These are phyloP conservation scores for Lagopus muta DNA, from an alignment of 2,113 vertebrate species.

Conservation along the genomic window DNA sequence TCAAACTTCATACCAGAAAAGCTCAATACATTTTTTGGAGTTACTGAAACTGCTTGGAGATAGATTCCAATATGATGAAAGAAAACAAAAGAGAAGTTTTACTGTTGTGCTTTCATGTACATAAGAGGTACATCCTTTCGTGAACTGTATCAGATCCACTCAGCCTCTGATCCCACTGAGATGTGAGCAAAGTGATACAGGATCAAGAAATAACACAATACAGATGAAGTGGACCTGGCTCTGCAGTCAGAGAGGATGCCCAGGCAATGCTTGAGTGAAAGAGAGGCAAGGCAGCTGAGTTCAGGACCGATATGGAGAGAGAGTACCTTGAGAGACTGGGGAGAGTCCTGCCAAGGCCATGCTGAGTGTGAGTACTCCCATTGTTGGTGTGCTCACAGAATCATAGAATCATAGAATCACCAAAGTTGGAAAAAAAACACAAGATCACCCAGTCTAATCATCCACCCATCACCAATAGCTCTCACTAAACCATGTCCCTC, in stretches of 20 bases:
- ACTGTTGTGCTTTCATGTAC: neutral
- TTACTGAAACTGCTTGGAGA: neutral
- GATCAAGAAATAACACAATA: neutral
- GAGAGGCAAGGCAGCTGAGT: neutral
- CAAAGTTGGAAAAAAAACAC: no score
- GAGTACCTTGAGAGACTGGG: neutral
- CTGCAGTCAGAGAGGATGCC: neutral
- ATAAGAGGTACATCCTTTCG: neutral
- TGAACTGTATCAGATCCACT: neutral
- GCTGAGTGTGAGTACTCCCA: neutral
- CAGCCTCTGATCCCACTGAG: neutral
- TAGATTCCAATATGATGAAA: neutral
- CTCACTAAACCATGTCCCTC: no score
- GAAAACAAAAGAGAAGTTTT: neutral
- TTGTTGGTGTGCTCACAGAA: rapidly evolving
- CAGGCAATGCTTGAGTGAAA: neutral
- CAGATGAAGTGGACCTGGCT: neutral
- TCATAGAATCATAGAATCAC: no score
- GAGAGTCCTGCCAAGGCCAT: rapidly evolving
- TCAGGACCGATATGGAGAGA: neutral
- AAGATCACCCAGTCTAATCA: no score
- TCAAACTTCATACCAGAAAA: neutral
- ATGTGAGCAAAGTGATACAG: neutral
- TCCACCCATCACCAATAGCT: no score
- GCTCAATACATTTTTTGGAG: neutral